Percentiles rank a stretch among this genome's conserved stretches.
phyloP scores from a whole-genome alignment of 2,797 vertebrate genomes.

The Anabacerthia variegaticeps region DNA sequence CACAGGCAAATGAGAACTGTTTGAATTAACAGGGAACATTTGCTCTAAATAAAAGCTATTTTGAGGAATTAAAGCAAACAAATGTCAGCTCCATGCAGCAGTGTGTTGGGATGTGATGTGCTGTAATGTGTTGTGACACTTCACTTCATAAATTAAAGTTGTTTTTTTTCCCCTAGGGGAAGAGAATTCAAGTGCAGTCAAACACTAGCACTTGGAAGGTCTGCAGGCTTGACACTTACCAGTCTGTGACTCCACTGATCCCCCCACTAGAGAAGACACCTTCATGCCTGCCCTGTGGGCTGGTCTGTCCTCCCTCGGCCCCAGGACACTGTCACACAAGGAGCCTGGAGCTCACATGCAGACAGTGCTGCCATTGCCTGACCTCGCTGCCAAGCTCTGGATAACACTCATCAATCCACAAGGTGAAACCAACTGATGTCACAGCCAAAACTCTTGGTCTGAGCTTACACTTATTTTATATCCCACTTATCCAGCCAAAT shows the following conservation, averaged over 20 bases:
- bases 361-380: rapidly evolving
- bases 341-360: background rate
- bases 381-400: background rate
- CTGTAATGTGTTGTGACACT: slow-evolving; percentile 74
- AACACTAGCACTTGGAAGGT: slow-evolving; percentile 65
- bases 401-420: background rate
- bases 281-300: background rate
- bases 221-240: slow-evolving; percentile 49
- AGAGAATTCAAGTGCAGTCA: slow-evolving; percentile 61
- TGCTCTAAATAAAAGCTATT: slow-evolving; percentile 74
- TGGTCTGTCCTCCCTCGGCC: background rate
- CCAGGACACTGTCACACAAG: background rate
- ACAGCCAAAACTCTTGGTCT: background rate
- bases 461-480: background rate
- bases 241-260: slow-evolving; percentile 1
- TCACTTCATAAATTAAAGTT: slow-evolving; percentile 74
- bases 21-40: slow-evolving; percentile 68
- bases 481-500: rapidly evolving
- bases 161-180: slow-evolving; percentile 50
- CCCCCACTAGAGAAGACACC: background rate
- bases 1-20: slow-evolving; percentile 53
- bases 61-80: slow-evolving; percentile 74
- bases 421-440: background rate
- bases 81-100: slow-evolving; percentile 57
- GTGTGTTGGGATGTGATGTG: slow-evolving; percentile 54